Percentiles rank a stretch among this genome's conserved stretches.
These are phyloP conservation scores for Hemicordylus capensis DNA, from an alignment of 2,113 vertebrate genomes.

Conservation along the genomic window DNA sequence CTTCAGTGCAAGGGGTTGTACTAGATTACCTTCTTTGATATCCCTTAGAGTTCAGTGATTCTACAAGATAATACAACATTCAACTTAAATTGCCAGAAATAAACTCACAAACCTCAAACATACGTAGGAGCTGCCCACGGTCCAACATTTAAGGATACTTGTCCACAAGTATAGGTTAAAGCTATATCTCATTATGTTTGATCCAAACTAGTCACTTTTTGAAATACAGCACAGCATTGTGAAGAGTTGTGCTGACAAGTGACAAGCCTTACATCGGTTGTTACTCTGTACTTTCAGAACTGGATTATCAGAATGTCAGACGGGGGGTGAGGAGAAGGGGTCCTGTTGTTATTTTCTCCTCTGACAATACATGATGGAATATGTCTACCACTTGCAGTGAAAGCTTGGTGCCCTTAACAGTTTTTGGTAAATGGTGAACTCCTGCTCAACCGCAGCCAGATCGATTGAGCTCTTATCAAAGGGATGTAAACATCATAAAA, in stretches of 20 bases:
- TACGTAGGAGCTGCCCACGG: not conserved
- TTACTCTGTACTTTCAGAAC: not conserved
- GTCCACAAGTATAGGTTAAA: not conserved
- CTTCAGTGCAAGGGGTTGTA: not conserved
- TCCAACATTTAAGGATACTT: not conserved
- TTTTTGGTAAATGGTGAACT: constrained; percentile 52
- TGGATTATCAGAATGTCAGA: not conserved
- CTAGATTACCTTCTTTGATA: too few relatives aligned
- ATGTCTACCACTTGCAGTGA: constrained; percentile 53
- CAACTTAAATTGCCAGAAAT: not conserved
- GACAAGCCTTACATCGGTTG: not conserved
- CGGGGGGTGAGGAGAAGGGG: constrained; percentile 15
- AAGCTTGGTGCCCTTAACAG: constrained; percentile 57
- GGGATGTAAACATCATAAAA: constrained; percentile 64
- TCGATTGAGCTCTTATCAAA: constrained; percentile 66
- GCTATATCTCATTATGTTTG: not conserved
- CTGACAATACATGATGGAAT: constrained; percentile 54
- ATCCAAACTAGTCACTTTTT: not conserved
- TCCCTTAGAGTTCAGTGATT: too few relatives aligned
- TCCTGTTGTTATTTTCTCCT: not conserved
- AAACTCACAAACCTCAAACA: not conserved
- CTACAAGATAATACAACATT: not conserved
- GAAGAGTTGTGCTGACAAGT: not conserved
- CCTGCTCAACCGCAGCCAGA: constrained; percentile 61
- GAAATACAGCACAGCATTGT: not conserved